Evolutionary conservation across 2,888 invertebrate genomes (phyloP), one percentile per base, ranked within the genome.

Genomic region (Cataglyphis rosenhaueri): DNA sequence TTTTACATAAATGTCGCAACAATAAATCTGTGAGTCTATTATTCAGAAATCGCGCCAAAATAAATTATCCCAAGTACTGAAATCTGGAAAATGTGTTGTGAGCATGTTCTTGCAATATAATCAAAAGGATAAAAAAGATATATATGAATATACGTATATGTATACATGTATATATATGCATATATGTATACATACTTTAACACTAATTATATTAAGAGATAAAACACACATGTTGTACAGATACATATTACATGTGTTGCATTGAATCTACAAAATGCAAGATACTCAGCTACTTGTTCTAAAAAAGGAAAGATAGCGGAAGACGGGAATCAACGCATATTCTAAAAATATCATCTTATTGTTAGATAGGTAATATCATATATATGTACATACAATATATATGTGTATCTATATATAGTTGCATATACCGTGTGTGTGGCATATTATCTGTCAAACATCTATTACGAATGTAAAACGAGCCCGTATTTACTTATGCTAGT

Each of bases 211-310:
- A 82, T 84, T 10, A 85, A 76, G 48, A 83, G 70, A 81, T 68
- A 75, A 82, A 82, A 71, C 55, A 38, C 78, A 85, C 84, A 74
- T 84, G 59, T 83, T 57, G 52, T 82, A 78, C 62, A 83, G 76
- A 82, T 66, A 66, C 78, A 81, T 65, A 18, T 29, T 48, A 83
- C 61, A 61, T 32, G 84, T 74, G 73, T 62, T 35, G 66, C 61
- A 21, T 59, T 64, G 89, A 66, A 66, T 76, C 87, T 90, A 91
- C 86, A 82, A 71, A 52, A 87, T 87, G 87, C 88, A 91, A 86
- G 89, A 91, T 91, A 90, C 90, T 87, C 84, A 88, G 85, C 88
- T 91, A 91, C 88, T 89, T 84, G 83, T 71, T 79, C 86, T 90
- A 91, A 89, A 85, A 29, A 57, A 38, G 66, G 55, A 66, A 48